Evolutionary conservation across 1,140 invertebrate species (phyloP).

Genomic region (Leptinotarsa defecta): DNA sequence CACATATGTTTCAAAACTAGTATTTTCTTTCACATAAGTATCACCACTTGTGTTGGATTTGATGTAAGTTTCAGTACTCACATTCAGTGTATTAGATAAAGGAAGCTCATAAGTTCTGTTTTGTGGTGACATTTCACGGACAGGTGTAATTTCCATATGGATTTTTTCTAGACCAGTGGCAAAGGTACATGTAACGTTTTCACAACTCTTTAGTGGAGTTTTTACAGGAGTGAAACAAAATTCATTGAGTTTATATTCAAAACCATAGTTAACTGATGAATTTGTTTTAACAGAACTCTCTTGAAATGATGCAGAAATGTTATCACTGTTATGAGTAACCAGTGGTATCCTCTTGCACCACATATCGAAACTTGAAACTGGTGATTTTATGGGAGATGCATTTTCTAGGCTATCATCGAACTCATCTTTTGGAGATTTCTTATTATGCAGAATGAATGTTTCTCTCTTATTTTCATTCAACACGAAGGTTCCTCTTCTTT

Average conservation of each 20-base stretch:
- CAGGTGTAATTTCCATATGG: not conserved
- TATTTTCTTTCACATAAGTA: conserved; percentile 42
- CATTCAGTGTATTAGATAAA: conserved; percentile 6
- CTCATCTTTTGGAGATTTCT: not conserved
- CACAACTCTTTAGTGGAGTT: not conserved
- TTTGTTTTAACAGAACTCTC: not conserved
- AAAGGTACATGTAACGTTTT: not conserved
- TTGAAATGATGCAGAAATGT: not conserved
- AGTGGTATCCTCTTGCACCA: conserved; percentile 13
- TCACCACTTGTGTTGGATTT: conserved; percentile 37
- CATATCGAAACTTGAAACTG: not conserved
- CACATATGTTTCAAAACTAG: conserved; percentile 40
- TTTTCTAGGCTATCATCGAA: conserved; percentile 40
- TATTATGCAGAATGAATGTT: not conserved
- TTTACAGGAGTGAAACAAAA: conserved; percentile 29
- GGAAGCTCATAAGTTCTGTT: conserved; percentile 16
- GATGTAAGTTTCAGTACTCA: conserved; percentile 41
- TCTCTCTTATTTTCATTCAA: conserved; percentile 12
- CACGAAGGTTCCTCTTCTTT: conserved; percentile 36
- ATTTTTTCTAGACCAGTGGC: not conserved
- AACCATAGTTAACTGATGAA: not conserved
- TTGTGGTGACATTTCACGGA: not conserved
- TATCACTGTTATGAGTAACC: conserved; percentile 7
- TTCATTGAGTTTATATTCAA: not conserved
- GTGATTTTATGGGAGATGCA: not conserved